phyloP scores from a whole-genome alignment of 2,888 invertebrate genomes.

The Tachina fera region DNA sequence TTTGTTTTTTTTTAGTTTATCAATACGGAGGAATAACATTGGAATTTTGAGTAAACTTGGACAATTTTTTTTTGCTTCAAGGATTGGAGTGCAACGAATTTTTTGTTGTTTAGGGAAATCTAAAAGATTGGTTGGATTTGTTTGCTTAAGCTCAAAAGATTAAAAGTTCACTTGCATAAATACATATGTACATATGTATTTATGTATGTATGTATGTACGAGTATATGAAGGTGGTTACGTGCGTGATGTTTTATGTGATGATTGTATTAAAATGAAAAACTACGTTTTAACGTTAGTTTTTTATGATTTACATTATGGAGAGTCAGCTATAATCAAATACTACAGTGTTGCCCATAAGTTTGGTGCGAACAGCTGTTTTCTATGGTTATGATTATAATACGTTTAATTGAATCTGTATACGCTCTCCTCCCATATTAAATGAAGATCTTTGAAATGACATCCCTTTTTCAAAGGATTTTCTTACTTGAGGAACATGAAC shows the following conservation, averaged over 20 bases:
- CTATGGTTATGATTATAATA: no score
- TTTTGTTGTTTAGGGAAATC: background rate
- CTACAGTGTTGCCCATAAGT: no score
- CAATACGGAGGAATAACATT: background rate
- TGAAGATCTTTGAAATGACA: no score
- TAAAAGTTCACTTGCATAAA: constrained; percentile 8
- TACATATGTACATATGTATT: background rate
- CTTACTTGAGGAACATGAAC: no score
- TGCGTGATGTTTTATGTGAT: background rate
- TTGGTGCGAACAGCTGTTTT: no score
- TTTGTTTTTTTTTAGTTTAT: background rate
- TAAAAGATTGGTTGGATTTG: background rate
- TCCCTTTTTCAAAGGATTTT: no score
- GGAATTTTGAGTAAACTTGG: no score
- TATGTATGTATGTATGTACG: background rate
- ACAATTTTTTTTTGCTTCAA: constrained; percentile 11
- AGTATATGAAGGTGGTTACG: background rate
- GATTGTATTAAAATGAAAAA: constrained; percentile 59
- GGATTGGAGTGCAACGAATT: background rate
- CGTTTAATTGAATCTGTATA: no score
- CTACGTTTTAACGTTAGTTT: constrained; percentile 54
- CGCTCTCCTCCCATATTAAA: no score
- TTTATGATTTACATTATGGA: no score
- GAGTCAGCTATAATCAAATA: no score
- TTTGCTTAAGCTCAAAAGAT: constrained; percentile 2